These are phyloP conservation scores for Eupsilia transversa DNA, from an alignment of 2,888 invertebrate species.

Conservation along the genomic window DNA sequence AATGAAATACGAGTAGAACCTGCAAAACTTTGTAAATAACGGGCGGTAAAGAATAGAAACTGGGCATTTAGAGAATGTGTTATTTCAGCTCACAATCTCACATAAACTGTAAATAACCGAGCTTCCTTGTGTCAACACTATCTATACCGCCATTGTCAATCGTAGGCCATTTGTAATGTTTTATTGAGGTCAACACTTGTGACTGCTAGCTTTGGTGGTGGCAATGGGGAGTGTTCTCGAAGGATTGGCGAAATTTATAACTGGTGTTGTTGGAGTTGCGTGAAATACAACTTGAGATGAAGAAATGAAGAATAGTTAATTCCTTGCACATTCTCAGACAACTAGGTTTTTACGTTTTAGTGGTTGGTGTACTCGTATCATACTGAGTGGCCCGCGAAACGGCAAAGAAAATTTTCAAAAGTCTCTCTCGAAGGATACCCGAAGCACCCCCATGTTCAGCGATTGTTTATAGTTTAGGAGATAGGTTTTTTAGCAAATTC, in stretches of 20 bases:
- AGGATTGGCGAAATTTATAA: conserved; percentile 48
- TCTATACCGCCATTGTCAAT: conserved; percentile 32
- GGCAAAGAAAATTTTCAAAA: no score
- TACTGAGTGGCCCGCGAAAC: not conserved
- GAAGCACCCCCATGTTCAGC: no score
- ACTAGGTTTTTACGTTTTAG: not conserved
- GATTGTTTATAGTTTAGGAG: no score
- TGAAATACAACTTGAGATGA: conserved; percentile 10
- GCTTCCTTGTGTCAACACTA: conserved; percentile 17
- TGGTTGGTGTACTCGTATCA: not conserved
- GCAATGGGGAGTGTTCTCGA: conserved; percentile 39
- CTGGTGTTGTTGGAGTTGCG: not conserved
- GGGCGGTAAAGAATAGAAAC: not conserved
- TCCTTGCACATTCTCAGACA: not conserved
- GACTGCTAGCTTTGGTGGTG: conserved; percentile 20
- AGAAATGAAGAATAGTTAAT: not conserved
- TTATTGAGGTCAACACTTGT: conserved; percentile 54
- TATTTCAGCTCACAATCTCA: conserved; percentile 6
- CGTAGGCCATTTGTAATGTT: conserved; percentile 47
- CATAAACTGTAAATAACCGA: conserved; percentile 39
- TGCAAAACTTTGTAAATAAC: not conserved
- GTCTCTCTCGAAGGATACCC: no score
- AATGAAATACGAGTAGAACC: not conserved
- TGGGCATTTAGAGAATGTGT: not conserved
- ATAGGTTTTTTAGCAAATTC: no score